These are phyloP conservation scores for Pelobates fuscus DNA, from an alignment of 2,113 vertebrate genomes.

Conservation along the genomic window DNA sequence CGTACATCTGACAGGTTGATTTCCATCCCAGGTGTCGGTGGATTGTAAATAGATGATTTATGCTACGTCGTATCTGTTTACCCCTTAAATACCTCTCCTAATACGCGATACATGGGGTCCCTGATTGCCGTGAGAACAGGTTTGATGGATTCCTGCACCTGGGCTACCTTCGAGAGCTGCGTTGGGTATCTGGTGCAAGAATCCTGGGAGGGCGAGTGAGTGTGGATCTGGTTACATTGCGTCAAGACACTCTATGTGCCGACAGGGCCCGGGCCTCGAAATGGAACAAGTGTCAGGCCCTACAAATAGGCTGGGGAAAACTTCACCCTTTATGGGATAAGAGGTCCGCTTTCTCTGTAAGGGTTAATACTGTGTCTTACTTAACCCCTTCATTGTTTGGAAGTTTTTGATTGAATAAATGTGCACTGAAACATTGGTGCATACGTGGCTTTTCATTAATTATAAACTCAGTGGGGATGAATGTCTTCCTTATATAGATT, in stretches of 20 bases:
- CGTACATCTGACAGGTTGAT: not conserved
- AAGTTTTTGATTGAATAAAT: too few relatives aligned
- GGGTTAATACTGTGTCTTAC: too few relatives aligned
- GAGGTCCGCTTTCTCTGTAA: too few relatives aligned
- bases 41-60: not conserved
- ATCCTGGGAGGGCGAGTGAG: too few relatives aligned
- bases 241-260: constrained; percentile 20
- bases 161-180: not conserved
- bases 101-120: not conserved
- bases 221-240: constrained; percentile 14
- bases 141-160: not conserved
- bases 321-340: too few relatives aligned
- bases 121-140: not conserved
- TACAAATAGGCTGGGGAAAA: too few relatives aligned
- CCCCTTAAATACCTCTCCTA: not conserved
- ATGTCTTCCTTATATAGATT: too few relatives aligned
- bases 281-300: not conserved
- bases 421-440: too few relatives aligned
- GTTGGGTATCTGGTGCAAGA: not conserved
- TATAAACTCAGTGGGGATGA: too few relatives aligned
- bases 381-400: too few relatives aligned
- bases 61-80: not conserved
- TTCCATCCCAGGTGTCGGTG: not conserved
- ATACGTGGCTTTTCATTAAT: too few relatives aligned
- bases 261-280: constrained; percentile 1